These are phyloP conservation scores for Ursus arctos DNA, from an alignment of 2,113 vertebrate species.

Conservation along the genomic window DNA sequence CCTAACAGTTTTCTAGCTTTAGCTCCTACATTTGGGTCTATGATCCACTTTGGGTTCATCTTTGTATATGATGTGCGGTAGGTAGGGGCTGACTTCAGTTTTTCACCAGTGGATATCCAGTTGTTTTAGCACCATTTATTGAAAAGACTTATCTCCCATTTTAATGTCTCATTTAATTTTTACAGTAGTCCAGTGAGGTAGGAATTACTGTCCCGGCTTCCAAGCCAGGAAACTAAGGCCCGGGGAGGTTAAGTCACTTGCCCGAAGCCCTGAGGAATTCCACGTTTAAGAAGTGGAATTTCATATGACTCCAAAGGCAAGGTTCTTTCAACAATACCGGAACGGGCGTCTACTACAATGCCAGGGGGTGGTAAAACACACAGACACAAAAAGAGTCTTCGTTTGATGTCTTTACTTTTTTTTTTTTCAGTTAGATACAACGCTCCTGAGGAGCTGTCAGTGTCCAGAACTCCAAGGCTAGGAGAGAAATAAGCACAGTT, in stretches of 20 bases:
- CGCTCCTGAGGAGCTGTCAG: background rate
- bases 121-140: background rate
- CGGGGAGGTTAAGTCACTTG: background rate
- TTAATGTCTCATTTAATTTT: constrained; percentile 30
- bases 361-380: background rate
- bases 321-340: background rate
- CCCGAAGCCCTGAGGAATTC: background rate
- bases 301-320: background rate
- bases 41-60: background rate
- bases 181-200: background rate
- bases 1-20: background rate
- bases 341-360: background rate
- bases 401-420: background rate
- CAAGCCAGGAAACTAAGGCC: constrained; percentile 1
- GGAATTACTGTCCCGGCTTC: background rate
- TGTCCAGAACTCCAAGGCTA: background rate
- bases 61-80: background rate
- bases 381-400: background rate
- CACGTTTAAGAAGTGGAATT: background rate
- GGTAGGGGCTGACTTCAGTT: background rate
- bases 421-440: background rate
- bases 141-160: background rate
- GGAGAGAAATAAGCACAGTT: background rate
- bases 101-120: background rate
- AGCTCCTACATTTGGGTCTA: background rate